Evolutionary conservation across 2,113 vertebrate genomes (phyloP), one percentile per base, ranked within the genome.

Genomic region (Anoplopoma fimbria): DNA sequence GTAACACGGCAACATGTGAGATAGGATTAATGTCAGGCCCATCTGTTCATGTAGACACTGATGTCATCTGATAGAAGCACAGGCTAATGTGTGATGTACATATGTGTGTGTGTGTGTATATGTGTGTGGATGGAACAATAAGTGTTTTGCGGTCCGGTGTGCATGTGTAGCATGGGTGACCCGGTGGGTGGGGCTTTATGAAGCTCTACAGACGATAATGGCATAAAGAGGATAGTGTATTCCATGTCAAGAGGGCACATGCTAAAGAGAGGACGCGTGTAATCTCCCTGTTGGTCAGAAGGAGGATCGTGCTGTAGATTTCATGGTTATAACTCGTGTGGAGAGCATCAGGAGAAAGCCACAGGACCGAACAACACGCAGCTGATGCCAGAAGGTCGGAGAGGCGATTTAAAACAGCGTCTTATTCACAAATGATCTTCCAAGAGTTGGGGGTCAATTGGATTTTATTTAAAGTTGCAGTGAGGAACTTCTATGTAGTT

Each of bases 1-100:
- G 76, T 38, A 55, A 63, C n/a, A 21, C 53, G 29, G 33, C 2
- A 0, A 68, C 21, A 40, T 40, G 58, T 61, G 47, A 12, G 53
- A 82, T 62, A 62, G 75, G 86, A 83, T 85, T 87, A 82, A 72
- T 68, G 76, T 47, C 62, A 72, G 21, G 25, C 65, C 64, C 84
- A 79, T 84, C 81, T 87, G 87, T 57, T 82, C 58, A 61, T 77
- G 27, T 42, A 58, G 33, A 79, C 34, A 23, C 6, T 0, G 29
- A 65, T 63, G 58, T 78, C 27, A 71, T 67, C 25, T 57, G 77
- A 83, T 40, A 17, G 31, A 17, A 21, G 40, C 23, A 53, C 19
- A 9, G 47, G 51, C 55, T 68, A 51, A 78, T 81, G 73, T 83
- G 29, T 49, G 21, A n/a, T 0, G 31, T 9, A 2, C 42, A 10